Base-by-base conservation (phyloP, 2,113 vertebrate species). In the Maccullochella peelii region DNA sequence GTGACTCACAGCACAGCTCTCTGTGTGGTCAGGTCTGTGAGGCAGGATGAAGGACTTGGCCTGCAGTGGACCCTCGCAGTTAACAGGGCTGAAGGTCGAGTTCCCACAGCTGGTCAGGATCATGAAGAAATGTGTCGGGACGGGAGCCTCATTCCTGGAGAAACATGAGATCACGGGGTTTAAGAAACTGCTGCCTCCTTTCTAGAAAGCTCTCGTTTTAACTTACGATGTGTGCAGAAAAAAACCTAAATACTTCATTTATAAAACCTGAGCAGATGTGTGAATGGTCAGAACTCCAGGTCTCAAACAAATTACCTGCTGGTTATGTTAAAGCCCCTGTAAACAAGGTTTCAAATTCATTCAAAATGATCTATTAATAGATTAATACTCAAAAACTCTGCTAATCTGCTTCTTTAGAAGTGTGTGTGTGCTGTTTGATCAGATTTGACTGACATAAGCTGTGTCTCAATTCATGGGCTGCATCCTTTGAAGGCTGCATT, bases 71-170 rank as follows among this genome's bases (percentile, higher is more conserved):
- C 91, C 95, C 10, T 68, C 5, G 58, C 98, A 99, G 61, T 83
- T 73, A 0, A 85, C 9, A 0, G 96, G 96, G 12, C 91, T 89
- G 20, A 93, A 68, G 42, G 68, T 82, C 0, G 23, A 74, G 87
- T 98, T 80, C 80, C 89, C 90, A 87, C 98, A 99, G 71, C 96
- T 97, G 3, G 96, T 98, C 90, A 99, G 90, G 79, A 99, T 89
- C 89, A 98, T 47, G n/a, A 95, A 99, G 94, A 97, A 99, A 88
- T 99, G 98, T 0, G 97, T 98, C 9, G 98, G 98, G 50, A 95
- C 82, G 6, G 95, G 95, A 62, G 96, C 92, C 5, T 90, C 62
- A 0, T 95, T 82, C 72, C 98, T 99, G 27, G 47, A 71, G 38
- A 76, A 50, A 77, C 11, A 38, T 10, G 33, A 23, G 67, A 44